Conservation (phyloP, 2,797 vertebrate genomes). For the Emydoidea blandingii region DNA sequence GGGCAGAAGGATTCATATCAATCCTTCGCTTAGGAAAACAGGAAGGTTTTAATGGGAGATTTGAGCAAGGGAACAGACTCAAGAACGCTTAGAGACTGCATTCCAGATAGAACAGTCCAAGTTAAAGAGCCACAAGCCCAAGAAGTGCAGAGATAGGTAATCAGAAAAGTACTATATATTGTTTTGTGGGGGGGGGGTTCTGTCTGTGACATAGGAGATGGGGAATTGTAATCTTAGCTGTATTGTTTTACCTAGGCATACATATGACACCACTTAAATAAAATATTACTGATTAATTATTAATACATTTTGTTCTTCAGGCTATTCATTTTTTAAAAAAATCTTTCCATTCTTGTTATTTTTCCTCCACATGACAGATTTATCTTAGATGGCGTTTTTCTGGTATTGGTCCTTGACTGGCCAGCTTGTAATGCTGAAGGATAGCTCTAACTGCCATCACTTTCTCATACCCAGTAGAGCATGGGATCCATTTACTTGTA, state of each 20-base stretch:
- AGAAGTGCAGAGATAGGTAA: background rate
- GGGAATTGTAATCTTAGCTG: background rate
- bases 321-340: background rate
- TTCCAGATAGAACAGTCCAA: background rate
- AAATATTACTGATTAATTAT: background rate
- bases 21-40: background rate
- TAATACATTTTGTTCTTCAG: conserved; percentile 1
- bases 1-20: background rate
- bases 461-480: conserved; percentile 33
- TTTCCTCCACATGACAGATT: background rate
- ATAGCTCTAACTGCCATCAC: background rate
- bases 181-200: background rate
- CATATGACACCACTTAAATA: background rate
- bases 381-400: conserved; percentile 18
- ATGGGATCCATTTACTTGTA: conserved; percentile 48
- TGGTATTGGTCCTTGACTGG: background rate
- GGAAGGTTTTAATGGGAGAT: background rate
- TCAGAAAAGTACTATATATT: background rate
- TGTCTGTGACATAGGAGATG: background rate
- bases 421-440: background rate
- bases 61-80: background rate
- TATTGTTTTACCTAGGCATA: background rate
- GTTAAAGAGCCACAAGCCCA: rapidly evolving
- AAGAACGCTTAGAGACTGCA: background rate
- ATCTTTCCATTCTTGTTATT: background rate